Evolutionary conservation across 2,888 invertebrate genomes (phyloP).

Genomic region (Bombyx huttoni): DNA sequence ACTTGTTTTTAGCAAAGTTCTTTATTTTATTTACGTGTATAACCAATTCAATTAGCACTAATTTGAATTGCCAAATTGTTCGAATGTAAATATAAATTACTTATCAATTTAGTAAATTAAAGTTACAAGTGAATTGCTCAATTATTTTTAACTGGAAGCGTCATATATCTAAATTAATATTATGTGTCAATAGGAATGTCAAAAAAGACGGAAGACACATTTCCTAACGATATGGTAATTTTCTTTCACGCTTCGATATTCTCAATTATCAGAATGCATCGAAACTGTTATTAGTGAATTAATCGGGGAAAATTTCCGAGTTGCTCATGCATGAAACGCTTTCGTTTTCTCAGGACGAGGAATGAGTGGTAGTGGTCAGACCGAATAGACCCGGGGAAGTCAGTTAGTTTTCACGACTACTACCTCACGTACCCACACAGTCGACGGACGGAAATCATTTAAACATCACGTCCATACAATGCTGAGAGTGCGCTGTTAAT

Average conservation of each 20-base stretch:
- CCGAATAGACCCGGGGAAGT: constrained; percentile 10
- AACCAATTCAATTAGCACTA: no score
- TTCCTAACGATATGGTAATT: constrained; percentile 31
- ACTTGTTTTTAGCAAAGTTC: constrained; percentile 48
- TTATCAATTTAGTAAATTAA: no score
- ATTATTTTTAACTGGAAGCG: no score
- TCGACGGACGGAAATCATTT: constrained; percentile 43
- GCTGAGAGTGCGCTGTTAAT: constrained; percentile 41
- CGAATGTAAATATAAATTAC: no score
- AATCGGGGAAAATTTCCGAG: constrained; percentile 54
- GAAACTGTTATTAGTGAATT: constrained; percentile 45
- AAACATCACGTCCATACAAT: constrained; percentile 43
- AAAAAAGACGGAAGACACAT: constrained; percentile 36
- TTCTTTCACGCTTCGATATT: constrained; percentile 22
- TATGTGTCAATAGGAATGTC: neutral
- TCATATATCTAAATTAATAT: no score
- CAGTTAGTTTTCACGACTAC: constrained; percentile 16
- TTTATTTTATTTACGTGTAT: no score
- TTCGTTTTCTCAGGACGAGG: constrained; percentile 62
- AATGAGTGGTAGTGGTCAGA: constrained; percentile 20
- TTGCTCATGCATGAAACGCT: constrained; percentile 56
- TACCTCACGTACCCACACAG: constrained; percentile 32
- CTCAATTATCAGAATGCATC: constrained; percentile 40
- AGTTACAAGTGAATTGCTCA: no score
- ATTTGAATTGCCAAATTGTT: no score